Evolutionary conservation across 2,888 invertebrate genomes (phyloP).

Genomic region (Tricholauxania praeusta): DNA sequence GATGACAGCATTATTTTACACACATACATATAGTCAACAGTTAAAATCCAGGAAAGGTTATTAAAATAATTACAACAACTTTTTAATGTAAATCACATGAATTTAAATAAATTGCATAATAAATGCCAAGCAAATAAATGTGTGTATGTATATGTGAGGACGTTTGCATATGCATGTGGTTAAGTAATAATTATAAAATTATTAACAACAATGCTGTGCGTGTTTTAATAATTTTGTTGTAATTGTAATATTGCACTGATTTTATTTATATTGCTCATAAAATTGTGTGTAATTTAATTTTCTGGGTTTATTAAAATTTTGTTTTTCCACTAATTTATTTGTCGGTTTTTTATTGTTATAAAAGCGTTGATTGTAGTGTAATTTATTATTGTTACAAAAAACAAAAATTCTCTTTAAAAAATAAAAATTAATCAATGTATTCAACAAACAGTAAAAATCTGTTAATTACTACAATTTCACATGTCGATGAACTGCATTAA

Average conservation of each 20-base stretch:
- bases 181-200: slow-evolving; percentile 24
- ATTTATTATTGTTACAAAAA: slow-evolving; percentile 13
- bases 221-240: neutral
- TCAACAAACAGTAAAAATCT: neutral
- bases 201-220: neutral
- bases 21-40: neutral
- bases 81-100: slow-evolving; percentile 30
- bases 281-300: neutral
- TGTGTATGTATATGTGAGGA: slow-evolving; percentile 1
- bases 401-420: no score
- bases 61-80: slow-evolving; percentile 28
- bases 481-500: neutral
- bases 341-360: neutral
- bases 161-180: neutral
- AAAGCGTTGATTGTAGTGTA: slow-evolving; percentile 24
- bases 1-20: neutral
- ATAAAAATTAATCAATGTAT: no score
- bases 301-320: slow-evolving; percentile 2
- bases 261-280: neutral
- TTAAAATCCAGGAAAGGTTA: slow-evolving; percentile 8
- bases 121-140: slow-evolving; percentile 18
- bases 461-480: slow-evolving; percentile 18
- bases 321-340: neutral
- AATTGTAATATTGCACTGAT: neutral
- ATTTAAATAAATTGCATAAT: slow-evolving; percentile 38